Evolutionary conservation across 2,888 invertebrate species (phyloP), one percentile per base, ranked within the genome.

Genomic region (Aricia artaxerxes): DNA sequence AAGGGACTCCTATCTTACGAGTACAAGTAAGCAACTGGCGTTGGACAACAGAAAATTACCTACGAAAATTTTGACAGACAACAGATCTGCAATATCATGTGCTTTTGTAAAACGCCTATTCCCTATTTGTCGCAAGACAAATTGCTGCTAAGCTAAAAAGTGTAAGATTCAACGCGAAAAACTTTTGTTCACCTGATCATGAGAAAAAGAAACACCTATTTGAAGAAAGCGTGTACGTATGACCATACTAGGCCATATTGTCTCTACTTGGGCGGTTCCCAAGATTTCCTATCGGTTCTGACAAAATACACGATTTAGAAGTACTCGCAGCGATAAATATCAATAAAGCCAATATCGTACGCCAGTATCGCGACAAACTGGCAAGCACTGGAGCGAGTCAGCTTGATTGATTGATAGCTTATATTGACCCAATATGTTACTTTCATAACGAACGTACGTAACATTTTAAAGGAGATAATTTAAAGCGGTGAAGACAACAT

Each of bases 361-460:
- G 35, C 11, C 24, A 11, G 31, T 75, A 75, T 75, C 49, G 75
- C 31, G 75, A 75, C 75, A 53, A 75, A 75, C 13, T 49, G 73
- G 40, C 44, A 31, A 49, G 31, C 24, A 31, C 31, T 49, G 49
- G 53, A 75, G 7, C 31, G 75, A 44, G 49, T 44, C n/a, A 40
- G 24, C 49, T 24, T 11, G 31, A 49, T 31, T 75, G 75, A 75
- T 75, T 75, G 75, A 75, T 75, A 53, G 24, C 44, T 75, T 75
- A 49, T 44, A 73, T 73, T 75, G 75, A 75, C 24, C 9, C 24
- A 24, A 75, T 49, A 75, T 44, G 9, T 75, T 31, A 24, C 75
- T 75, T 75, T 75, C 75, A 75, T 75, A 53, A 75, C 31, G 49
- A 31, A 31, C 31, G 11, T 64, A 16, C 57, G 57, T 57, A 57